phyloP scores from a whole-genome alignment of 2,797 vertebrate genomes.

The Anomalospiza imberbis region DNA sequence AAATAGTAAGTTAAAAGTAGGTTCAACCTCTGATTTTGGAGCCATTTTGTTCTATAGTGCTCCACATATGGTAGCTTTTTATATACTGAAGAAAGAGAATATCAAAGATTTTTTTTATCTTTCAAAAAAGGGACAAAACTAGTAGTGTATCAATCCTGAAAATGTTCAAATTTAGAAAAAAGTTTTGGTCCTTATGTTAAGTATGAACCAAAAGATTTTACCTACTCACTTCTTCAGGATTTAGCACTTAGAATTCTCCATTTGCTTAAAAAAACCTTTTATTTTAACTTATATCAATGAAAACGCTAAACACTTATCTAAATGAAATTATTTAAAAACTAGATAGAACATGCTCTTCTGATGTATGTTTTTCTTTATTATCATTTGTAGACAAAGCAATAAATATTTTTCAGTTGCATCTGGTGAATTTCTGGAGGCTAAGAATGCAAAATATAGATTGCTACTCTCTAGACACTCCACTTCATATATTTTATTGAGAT shows the following conservation, averaged over 20 bases:
- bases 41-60: not conserved
- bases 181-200: not conserved
- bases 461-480: not conserved
- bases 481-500: not conserved
- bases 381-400: not conserved
- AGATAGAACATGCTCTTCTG: not conserved
- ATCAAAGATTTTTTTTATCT: not conserved
- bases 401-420: not conserved
- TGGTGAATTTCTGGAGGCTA: not conserved
- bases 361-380: not conserved
- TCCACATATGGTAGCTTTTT: not conserved
- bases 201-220: not conserved
- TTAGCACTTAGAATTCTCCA: not conserved
- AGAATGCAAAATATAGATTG: not conserved
- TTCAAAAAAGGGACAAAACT: not conserved
- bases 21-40: not conserved
- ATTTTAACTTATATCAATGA: not conserved
- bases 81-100: not conserved
- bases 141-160: not conserved
- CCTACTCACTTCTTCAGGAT: not conserved
- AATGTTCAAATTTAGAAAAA: not conserved
- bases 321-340: not conserved
- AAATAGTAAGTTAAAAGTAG: not conserved
- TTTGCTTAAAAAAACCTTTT: not conserved
- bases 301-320: too few species aligned